A percentile compares a stretch with the other conserved stretches of the same genome.
Conservation (phyloP, 2,888 invertebrate genomes). For the Blastobasis adustella region DNA sequence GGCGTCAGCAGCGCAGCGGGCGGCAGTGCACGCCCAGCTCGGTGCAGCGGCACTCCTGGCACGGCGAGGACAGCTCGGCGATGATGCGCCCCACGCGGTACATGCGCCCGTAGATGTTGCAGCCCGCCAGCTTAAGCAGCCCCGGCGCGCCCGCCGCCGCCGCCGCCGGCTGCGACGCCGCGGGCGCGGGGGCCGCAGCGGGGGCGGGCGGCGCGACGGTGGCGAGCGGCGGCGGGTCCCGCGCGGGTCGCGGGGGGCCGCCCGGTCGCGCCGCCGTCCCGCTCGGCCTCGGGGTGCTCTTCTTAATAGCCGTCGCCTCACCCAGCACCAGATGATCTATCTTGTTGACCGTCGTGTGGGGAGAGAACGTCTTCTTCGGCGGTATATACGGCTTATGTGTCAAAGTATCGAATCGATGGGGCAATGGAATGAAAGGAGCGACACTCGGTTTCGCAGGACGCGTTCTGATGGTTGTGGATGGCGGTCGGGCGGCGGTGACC, state of each 20-base stretch:
- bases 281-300: conserved; percentile 32
- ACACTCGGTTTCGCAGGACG: conserved; percentile 21
- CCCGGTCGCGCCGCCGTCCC: conserved; percentile 17
- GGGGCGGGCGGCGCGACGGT: background rate
- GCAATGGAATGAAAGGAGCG: conserved; percentile 42
- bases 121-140: conserved; percentile 86
- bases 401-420: conserved; percentile 39
- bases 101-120: conserved; percentile 93
- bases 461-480: conserved; percentile 18
- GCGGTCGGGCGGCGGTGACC: conserved; percentile 9
- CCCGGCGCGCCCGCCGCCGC: conserved; percentile 42
- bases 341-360: conserved; percentile 43
- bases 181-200: background rate
- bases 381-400: conserved; percentile 36
- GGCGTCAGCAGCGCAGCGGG: conserved; percentile 71
- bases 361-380: conserved; percentile 29
- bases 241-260: conserved; percentile 17
- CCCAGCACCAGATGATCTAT: conserved; percentile 64
- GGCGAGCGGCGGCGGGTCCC: conserved; percentile 16
- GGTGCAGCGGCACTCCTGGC: conserved; percentile 90
- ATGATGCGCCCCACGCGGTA: conserved; percentile 89
- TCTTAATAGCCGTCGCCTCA: conserved; percentile 56
- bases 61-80: conserved; percentile 86
- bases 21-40: conserved; percentile 90
- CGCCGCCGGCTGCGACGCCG: background rate